A percentile compares a stretch with the other conserved stretches of the same genome.
These are phyloP conservation scores for Neotoma lepida DNA, from an alignment of 2,113 vertebrate genomes.

Conservation along the genomic window DNA sequence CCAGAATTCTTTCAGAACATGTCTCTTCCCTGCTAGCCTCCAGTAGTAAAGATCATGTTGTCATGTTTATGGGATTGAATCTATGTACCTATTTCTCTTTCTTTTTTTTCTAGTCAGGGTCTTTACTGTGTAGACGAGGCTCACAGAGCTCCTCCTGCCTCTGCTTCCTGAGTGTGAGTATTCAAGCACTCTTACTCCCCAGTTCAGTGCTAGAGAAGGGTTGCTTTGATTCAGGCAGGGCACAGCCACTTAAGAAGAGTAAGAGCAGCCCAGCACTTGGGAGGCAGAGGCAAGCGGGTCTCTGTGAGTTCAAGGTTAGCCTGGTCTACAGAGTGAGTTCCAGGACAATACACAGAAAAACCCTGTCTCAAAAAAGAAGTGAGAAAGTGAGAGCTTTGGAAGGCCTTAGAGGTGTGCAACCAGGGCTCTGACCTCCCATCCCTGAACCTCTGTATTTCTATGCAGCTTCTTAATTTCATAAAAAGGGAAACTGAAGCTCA, in stretches of 20 bases:
- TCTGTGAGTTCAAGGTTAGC: neutral
- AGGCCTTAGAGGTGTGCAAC: neutral
- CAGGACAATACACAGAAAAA: neutral
- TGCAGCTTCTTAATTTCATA: neutral
- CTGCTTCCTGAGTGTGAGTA: neutral
- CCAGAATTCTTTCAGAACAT: rapidly evolving
- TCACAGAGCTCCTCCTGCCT: neutral
- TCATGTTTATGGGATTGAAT: slow-evolving; percentile 20
- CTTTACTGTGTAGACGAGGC: neutral
- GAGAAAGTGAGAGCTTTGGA: neutral
- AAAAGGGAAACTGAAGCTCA: slow-evolving; percentile 13
- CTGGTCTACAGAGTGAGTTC: neutral
- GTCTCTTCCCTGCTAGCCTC: neutral
- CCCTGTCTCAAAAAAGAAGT: neutral
- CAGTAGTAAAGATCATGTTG: slow-evolving; percentile 20
- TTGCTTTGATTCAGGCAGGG: neutral
- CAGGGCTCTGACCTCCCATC: neutral
- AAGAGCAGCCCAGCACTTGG: neutral
- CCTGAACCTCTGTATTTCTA: neutral
- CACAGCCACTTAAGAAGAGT: neutral
- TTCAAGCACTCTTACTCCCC: neutral
- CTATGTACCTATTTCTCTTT: neutral
- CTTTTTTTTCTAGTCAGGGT: neutral
- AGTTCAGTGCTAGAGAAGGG: neutral
- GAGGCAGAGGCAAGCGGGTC: neutral